phyloP scores from a whole-genome alignment of 2,113 vertebrate species.

The Caloenas nicobarica region DNA sequence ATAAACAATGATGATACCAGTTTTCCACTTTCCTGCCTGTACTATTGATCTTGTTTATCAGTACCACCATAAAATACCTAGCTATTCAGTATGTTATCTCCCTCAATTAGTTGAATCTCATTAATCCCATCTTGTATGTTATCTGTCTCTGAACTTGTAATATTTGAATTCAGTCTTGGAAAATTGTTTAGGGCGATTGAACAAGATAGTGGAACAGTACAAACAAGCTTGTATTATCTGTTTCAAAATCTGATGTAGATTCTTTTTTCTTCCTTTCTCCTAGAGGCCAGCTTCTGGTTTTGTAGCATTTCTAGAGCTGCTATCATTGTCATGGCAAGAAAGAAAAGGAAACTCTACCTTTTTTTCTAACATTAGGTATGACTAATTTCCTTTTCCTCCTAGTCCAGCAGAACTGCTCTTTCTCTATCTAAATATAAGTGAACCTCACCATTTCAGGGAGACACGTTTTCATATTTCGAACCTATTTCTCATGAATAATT shows the following conservation, averaged over 20 bases:
- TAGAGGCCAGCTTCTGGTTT: neutral
- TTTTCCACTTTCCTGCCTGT: conserved; percentile 55
- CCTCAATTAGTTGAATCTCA: conserved; percentile 20
- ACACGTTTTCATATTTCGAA: neutral
- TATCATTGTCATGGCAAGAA: neutral
- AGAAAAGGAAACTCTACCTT: neutral
- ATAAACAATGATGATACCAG: conserved; percentile 15
- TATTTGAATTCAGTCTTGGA: conserved; percentile 5
- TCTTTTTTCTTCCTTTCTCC: neutral
- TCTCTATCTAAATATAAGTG: neutral
- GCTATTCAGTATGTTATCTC: conserved; percentile 38
- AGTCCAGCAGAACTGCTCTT: neutral
- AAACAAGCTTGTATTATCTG: neutral
- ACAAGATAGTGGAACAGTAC: neutral
- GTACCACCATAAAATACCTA: conserved; percentile 27
- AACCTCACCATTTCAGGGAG: neutral
- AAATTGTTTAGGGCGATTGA: neutral
- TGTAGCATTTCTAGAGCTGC: neutral
- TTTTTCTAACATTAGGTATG: neutral
- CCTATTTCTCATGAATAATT: neutral
- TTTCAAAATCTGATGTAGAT: neutral
- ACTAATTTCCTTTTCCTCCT: neutral
- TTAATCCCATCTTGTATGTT: conserved; percentile 29
- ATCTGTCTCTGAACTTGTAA: conserved; percentile 41
- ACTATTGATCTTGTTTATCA: conserved; percentile 59